These are phyloP conservation scores for Naso thynnoides DNA, from an alignment of 2,797 vertebrate species.

Conservation along the genomic window DNA sequence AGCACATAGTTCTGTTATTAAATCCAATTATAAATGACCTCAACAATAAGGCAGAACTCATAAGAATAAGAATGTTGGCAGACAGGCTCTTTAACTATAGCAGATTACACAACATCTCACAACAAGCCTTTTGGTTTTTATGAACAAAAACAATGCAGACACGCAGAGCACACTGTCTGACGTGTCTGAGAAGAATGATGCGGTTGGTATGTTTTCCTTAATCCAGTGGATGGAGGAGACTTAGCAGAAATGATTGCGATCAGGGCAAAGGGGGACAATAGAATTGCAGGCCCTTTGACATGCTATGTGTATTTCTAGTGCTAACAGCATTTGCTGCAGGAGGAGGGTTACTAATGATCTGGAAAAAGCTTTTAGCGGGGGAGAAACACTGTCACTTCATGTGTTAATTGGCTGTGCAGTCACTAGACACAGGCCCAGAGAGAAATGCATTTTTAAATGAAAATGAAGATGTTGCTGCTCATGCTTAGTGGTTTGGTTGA, in stretches of 20 bases:
- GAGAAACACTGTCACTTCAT: background rate
- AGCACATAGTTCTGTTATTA: constrained; percentile 69
- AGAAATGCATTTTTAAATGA: constrained; percentile 7
- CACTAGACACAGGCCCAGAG: background rate
- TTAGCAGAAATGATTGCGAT: constrained; percentile 51
- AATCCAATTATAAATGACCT: constrained; percentile 59
- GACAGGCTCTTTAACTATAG: constrained; percentile 32
- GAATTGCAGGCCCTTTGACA: constrained; percentile 4
- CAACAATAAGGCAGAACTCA: constrained; percentile 35
- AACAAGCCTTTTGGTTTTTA: constrained; percentile 50
- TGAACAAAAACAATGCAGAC: constrained; percentile 41
- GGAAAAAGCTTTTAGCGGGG: background rate
- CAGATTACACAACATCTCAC: constrained; percentile 41
- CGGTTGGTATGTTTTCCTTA: constrained; percentile 21
- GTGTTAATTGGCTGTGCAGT: constrained; percentile 14
- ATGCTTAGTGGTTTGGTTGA: background rate
- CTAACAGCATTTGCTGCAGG: background rate
- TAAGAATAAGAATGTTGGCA: constrained; percentile 44
- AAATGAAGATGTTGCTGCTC: background rate
- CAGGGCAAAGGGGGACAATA: constrained; percentile 12
- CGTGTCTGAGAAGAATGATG: constrained; percentile 31
- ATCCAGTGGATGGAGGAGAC: constrained; percentile 28
- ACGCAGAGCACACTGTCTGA: constrained; percentile 36
- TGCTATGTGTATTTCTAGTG: background rate
- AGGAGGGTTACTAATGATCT: background rate